phyloP scores from a whole-genome alignment of 2,113 vertebrate species.

The Noturus placidus region DNA sequence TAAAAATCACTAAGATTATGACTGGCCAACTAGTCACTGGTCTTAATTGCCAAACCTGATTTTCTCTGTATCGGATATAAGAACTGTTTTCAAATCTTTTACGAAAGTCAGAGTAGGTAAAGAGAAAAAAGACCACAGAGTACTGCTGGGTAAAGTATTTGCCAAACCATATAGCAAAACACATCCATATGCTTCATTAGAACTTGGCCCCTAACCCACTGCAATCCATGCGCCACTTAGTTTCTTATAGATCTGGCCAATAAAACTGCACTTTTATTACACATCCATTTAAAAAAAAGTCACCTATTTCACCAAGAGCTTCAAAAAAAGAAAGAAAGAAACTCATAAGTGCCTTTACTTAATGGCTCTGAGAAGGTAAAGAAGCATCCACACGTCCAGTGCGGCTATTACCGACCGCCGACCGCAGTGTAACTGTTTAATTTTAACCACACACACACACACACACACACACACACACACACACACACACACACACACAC shows the following conservation, averaged over 20 bases:
- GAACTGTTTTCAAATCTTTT: constrained; percentile 38
- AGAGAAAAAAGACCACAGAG: constrained; percentile 40
- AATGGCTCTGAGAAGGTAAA: constrained; percentile 9
- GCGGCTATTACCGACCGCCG: background rate
- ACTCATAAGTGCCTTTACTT: constrained; percentile 3
- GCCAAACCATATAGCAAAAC: constrained; percentile 55
- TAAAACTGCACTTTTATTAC: constrained; percentile 22
- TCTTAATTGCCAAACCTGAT: constrained; percentile 6
- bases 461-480: background rate
- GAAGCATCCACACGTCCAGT: background rate
- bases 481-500: constrained; percentile 17
- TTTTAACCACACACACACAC: background rate
- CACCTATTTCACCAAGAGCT: constrained; percentile 25
- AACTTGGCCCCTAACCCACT: constrained; percentile 34
- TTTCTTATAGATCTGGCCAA: constrained; percentile 25
- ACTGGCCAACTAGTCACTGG: background rate
- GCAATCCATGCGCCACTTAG: constrained; percentile 25
- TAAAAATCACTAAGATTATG: background rate
- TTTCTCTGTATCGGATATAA: constrained; percentile 24
- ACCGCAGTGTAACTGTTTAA: constrained; percentile 10
- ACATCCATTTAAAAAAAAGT: constrained; percentile 34
- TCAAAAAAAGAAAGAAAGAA: background rate
- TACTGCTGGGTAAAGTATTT: constrained; percentile 33
- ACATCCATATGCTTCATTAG: constrained; percentile 53
- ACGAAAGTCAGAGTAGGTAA: constrained; percentile 22